Conservation (phyloP, 2,888 invertebrate genomes). For the Pinctada fucata region DNA sequence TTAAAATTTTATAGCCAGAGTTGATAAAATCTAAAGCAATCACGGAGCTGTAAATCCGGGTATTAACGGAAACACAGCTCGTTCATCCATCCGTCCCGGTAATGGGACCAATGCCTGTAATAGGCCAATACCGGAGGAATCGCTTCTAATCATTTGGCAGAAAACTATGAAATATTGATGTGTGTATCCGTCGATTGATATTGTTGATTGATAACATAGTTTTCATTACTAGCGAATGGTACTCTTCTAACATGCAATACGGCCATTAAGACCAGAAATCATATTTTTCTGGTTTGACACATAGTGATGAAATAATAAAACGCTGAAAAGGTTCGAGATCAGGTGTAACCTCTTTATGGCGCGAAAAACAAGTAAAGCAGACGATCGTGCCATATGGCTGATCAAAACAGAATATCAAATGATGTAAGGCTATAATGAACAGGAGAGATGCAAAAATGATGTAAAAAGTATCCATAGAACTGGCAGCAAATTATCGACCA, state of each 20-base stretch:
- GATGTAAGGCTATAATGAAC: too few relatives aligned
- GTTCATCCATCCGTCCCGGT: not conserved
- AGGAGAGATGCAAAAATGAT: too few relatives aligned
- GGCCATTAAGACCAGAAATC: constrained; percentile 15
- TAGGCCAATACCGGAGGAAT: not conserved
- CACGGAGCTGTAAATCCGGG: constrained; percentile 2
- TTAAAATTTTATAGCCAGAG: not conserved
- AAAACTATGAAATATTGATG: constrained; percentile 29
- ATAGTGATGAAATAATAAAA: not conserved
- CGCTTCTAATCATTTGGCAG: constrained; percentile 9
- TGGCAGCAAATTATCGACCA: too few relatives aligned
- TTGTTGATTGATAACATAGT: constrained; percentile 29
- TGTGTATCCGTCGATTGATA: constrained; percentile 22
- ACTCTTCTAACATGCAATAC: constrained; percentile 28
- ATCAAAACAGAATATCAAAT: too few relatives aligned
- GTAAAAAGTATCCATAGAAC: too few relatives aligned
- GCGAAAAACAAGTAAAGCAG: too few relatives aligned
- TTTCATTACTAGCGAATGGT: constrained; percentile 21
- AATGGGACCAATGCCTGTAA: constrained; percentile 8
- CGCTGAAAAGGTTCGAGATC: not conserved
- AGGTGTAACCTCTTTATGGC: not conserved
- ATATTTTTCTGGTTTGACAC: not conserved
- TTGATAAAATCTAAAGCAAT: not conserved
- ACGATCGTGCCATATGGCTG: too few relatives aligned
- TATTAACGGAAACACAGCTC: constrained; percentile 7